A percentile compares a stretch with the other conserved stretches of the same genome.
phyloP scores from a whole-genome alignment of 2,797 vertebrate genomes.

The Oophaga sylvatica region DNA sequence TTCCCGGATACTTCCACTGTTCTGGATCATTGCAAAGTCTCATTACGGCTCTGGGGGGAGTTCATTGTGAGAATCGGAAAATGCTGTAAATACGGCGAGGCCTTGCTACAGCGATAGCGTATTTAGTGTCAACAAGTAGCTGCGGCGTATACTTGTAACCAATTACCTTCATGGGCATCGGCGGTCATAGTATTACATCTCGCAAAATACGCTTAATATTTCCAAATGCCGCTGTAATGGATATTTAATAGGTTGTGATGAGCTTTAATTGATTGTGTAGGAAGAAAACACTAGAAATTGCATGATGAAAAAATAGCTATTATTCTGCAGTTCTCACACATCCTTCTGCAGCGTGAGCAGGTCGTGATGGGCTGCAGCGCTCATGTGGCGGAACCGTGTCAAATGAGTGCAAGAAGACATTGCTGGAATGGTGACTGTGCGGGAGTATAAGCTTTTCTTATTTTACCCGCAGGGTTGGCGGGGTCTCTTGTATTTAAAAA shows the following conservation, averaged over 20 bases:
- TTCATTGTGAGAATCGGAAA: constrained; percentile 7
- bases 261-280: no score
- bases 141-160: background rate
- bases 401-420: no score
- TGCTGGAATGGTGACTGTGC: no score
- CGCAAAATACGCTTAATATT: background rate
- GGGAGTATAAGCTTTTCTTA: no score
- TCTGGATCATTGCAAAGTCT: constrained; percentile 11
- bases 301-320: no score
- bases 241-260: background rate
- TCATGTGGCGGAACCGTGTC: no score
- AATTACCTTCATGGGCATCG: background rate
- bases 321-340: no score
- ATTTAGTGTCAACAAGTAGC: background rate
- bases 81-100: background rate
- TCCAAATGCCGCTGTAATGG: background rate
- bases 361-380: no score
- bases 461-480: no score
- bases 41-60: background rate
- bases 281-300: no score
- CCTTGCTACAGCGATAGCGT: background rate
- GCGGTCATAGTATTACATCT: background rate
- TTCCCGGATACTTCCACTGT: background rate
- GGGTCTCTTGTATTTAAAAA: no score
- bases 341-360: no score